These are phyloP conservation scores for Periplaneta americana DNA, from an alignment of 1,140 invertebrate species.

Conservation along the genomic window DNA sequence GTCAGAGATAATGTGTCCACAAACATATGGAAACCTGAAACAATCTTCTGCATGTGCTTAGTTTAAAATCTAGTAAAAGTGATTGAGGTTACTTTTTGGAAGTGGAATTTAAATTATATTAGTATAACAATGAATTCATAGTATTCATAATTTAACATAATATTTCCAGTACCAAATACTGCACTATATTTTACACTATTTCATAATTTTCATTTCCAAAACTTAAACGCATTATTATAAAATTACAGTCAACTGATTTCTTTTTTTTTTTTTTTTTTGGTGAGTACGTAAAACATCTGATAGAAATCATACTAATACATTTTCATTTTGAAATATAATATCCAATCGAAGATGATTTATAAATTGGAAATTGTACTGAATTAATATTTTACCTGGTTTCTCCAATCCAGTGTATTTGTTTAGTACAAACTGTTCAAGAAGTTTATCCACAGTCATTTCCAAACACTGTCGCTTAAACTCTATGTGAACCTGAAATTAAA, in stretches of 20 bases:
- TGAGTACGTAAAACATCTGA: background rate
- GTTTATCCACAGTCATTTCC: slow-evolving; percentile 85
- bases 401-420: slow-evolving; percentile 87
- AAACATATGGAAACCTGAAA: too few species aligned
- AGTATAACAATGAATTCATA: too few species aligned
- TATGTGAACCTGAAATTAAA: slow-evolving; percentile 63
- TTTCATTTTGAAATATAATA: background rate
- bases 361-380: background rate
- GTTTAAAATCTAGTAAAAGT: too few species aligned
- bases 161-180: too few species aligned
- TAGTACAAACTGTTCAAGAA: slow-evolving; percentile 84
- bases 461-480: slow-evolving; percentile 87
- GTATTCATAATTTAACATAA: too few species aligned
- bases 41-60: too few species aligned
- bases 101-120: too few species aligned
- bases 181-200: too few species aligned
- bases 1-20: too few species aligned
- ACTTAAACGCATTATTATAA: background rate
- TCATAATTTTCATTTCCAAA: too few species aligned
- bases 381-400: slow-evolving; percentile 84
- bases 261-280: background rate
- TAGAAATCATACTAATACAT: background rate
- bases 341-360: background rate
- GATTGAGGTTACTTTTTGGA: too few species aligned
- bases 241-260: background rate